Evolutionary conservation across 2,888 invertebrate species (phyloP).

Genomic region (Apotomis betuletana): DNA sequence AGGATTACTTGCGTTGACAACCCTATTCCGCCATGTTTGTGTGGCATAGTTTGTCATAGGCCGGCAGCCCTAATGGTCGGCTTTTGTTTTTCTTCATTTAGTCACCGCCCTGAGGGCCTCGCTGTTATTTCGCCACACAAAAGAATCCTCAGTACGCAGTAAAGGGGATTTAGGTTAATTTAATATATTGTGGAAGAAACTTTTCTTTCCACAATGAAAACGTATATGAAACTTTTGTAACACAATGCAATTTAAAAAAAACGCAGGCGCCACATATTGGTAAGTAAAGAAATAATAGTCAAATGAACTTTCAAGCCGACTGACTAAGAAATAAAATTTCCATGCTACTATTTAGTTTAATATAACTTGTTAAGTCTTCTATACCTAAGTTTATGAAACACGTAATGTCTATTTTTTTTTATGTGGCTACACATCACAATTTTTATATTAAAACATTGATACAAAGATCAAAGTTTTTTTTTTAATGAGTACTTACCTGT

Average conservation of each 20-base stretch:
- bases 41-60: slow-evolving; percentile 63
- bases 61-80: slow-evolving; percentile 63
- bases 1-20: slow-evolving; percentile 42
- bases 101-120: slow-evolving; percentile 54
- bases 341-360: no score
- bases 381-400: no score
- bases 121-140: slow-evolving; percentile 58
- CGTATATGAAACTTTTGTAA: background rate
- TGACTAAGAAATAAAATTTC: no score
- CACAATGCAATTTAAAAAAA: background rate
- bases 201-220: slow-evolving; percentile 23
- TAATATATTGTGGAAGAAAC: slow-evolving; percentile 46
- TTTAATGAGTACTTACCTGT: no score
- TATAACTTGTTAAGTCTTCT: no score
- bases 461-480: no score
- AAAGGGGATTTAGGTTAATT: slow-evolving; percentile 49
- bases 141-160: slow-evolving; percentile 55
- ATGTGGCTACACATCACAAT: no score
- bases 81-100: slow-evolving; percentile 75
- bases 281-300: no score
- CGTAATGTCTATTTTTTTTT: no score
- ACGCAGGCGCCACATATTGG: no score
- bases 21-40: slow-evolving; percentile 48
- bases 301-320: no score
- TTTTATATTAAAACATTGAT: no score